These are phyloP conservation scores for Rhabdomys pumilio DNA, from an alignment of 2,797 vertebrate species.

Conservation along the genomic window DNA sequence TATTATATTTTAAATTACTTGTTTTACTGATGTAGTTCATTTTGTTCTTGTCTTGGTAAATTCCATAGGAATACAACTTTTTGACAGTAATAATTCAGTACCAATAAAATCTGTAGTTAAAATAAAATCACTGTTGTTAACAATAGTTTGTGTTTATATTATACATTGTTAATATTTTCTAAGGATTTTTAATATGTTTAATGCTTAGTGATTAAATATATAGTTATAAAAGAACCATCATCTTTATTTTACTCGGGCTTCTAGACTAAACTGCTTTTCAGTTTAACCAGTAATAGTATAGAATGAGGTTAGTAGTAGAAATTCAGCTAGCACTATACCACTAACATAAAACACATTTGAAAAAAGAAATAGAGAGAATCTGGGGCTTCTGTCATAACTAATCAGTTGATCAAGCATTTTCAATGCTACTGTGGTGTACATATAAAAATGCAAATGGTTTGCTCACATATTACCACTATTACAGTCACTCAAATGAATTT, in stretches of 20 bases:
- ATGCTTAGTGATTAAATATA: conserved; percentile 20
- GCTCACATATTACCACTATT: not conserved
- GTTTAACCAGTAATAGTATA: not conserved
- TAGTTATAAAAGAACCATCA: not conserved
- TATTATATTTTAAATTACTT: conserved; percentile 26
- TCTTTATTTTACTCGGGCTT: conserved; percentile 53
- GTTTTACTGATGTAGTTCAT: conserved; percentile 48
- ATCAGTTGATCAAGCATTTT: conserved; percentile 6
- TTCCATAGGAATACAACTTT: conserved; percentile 45
- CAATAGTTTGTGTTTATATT: conserved; percentile 7
- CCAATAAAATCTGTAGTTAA: conserved; percentile 39
- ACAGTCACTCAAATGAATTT: not conserved
- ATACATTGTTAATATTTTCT: conserved; percentile 15
- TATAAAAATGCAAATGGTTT: conserved; percentile 8
- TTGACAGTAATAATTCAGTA: conserved; percentile 14
- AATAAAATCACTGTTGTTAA: conserved; percentile 28
- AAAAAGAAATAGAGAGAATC: conserved; percentile 15
- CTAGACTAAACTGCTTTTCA: conserved; percentile 44
- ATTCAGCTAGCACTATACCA: not conserved
- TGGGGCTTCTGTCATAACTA: conserved; percentile 6
- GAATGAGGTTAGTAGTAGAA: not conserved
- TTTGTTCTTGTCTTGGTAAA: conserved; percentile 34
- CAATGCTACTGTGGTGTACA: not conserved
- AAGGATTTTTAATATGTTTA: conserved; percentile 32
- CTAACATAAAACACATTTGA: conserved; percentile 30